phyloP scores from a whole-genome alignment of 2,888 invertebrate species.

The Subacronicta megacephala region DNA sequence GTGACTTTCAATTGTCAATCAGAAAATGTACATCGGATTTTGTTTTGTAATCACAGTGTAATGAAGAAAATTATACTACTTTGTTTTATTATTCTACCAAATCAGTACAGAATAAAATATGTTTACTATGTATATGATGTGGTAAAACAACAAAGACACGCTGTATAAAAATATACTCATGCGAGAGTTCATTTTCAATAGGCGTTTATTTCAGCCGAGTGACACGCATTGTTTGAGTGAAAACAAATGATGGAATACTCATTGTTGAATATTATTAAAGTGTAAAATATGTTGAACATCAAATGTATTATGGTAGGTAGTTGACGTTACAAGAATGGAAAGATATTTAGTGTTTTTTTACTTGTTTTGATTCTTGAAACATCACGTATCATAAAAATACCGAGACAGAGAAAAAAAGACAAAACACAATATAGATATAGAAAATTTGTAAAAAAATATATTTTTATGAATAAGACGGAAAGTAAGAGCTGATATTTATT shows the following conservation, averaged over 20 bases:
- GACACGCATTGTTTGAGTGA: constrained; percentile 9
- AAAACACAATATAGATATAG: no score
- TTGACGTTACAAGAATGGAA: not conserved
- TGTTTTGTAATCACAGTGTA: no score
- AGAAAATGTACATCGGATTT: no score
- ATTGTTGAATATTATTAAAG: constrained; percentile 11
- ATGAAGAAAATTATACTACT: no score
- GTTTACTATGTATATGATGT: not conserved
- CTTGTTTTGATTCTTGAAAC: no score
- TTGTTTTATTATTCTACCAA: not conserved
- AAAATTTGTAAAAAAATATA: no score
- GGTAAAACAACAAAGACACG: not conserved
- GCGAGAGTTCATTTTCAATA: not conserved
- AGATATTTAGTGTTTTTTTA: not conserved
- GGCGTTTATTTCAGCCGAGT: constrained; percentile 6
- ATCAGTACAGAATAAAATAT: not conserved
- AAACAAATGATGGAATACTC: constrained; percentile 13
- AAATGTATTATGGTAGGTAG: not conserved
- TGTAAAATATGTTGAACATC: not conserved
- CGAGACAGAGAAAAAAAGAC: no score
- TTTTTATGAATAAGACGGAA: no score
- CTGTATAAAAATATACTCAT: not conserved
- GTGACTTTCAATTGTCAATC: no score
- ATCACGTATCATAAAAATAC: no score
- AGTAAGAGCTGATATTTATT: no score